phyloP scores from a whole-genome alignment of 1,140 invertebrate species.

The Penaeus indicus region DNA sequence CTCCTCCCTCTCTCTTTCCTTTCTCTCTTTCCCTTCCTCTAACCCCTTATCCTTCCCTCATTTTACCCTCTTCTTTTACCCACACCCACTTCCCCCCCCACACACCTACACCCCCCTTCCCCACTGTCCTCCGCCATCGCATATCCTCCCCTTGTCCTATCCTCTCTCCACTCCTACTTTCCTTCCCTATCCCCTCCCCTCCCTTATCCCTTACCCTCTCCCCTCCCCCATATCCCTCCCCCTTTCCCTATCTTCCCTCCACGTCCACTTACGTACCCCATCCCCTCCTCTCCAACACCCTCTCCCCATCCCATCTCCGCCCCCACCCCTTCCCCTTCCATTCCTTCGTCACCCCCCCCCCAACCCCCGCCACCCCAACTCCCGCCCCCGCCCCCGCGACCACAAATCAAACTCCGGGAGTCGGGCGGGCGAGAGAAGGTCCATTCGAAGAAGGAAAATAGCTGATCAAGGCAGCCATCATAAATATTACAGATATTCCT shows the following conservation, averaged over 20 bases:
- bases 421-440: not conserved
- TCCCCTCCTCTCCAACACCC: not conserved
- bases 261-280: not conserved
- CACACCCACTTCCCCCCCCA: not conserved
- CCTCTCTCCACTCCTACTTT: not conserved
- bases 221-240: not conserved
- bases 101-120: not conserved
- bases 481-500: too few relatives aligned
- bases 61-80: not conserved
- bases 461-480: constrained; percentile 6
- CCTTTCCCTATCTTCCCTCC: not conserved
- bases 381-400: not conserved
- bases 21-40: not conserved
- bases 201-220: not conserved
- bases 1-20: not conserved
- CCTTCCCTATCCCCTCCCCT: not conserved
- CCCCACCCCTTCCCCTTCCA: not conserved
- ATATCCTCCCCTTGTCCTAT: not conserved
- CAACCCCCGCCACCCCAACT: not conserved
- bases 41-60: not conserved
- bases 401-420: not conserved
- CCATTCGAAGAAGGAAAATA: constrained; percentile 25
- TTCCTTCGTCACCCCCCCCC: not conserved
- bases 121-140: not conserved
- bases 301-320: not conserved